These are phyloP conservation scores for Poeciliopsis turrubarensis DNA, from an alignment of 2,113 vertebrate species.

Conservation along the genomic window DNA sequence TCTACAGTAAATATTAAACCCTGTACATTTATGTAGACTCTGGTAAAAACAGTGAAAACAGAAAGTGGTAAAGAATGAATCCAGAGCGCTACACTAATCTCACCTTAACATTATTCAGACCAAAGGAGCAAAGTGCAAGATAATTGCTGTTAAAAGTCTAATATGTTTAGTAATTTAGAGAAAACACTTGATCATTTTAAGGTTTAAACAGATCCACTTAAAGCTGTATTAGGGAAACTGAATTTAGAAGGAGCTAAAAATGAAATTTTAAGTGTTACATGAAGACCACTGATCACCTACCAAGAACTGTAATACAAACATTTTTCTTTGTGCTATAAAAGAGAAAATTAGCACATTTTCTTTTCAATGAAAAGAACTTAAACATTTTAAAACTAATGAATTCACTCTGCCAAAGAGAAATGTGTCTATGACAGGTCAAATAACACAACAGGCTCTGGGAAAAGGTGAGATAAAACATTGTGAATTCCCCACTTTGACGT, in stretches of 20 bases:
- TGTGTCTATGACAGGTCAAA: constrained; percentile 36
- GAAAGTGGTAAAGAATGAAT: neutral
- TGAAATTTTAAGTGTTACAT: too few relatives aligned
- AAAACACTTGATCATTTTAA: neutral
- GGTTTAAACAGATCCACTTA: neutral
- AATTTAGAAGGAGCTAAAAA: too few relatives aligned
- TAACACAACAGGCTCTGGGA: constrained; percentile 20
- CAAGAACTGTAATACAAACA: too few relatives aligned
- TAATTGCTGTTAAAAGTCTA: neutral
- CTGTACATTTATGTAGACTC: neutral
- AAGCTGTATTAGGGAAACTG: neutral
- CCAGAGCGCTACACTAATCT: too few relatives aligned
- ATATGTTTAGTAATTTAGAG: neutral
- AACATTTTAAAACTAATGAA: neutral
- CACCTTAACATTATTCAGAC: too few relatives aligned
- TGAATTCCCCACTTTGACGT: constrained; percentile 52
- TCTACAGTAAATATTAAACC: neutral
- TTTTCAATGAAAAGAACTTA: neutral
- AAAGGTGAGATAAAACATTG: constrained; percentile 42
- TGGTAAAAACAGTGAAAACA: neutral
- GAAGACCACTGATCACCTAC: too few relatives aligned
- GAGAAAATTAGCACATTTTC: too few relatives aligned
- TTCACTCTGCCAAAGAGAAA: constrained; percentile 26
- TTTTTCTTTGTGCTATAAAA: too few relatives aligned
- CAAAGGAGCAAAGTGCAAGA: neutral